Evolutionary conservation across 2,113 vertebrate species (phyloP).

Genomic region (Sarotherodon lohbergeri): DNA sequence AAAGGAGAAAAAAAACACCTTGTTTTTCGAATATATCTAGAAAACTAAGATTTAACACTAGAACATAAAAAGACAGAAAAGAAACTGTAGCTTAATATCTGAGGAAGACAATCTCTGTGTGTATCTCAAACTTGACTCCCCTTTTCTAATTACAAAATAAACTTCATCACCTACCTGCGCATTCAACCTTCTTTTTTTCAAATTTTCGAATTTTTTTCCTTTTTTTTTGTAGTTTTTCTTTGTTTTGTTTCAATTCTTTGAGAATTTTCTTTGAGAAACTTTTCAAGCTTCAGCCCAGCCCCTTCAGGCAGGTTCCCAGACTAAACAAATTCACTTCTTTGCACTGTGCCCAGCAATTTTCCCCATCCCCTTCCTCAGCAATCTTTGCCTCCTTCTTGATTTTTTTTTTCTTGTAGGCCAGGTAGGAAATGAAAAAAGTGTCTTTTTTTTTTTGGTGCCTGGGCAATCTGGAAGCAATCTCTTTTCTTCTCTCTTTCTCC

Average conservation of each 20-base stretch:
- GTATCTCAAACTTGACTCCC: constrained; percentile 74
- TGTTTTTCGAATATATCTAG: constrained; percentile 85
- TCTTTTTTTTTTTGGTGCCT: constrained; percentile 81
- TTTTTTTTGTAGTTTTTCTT: constrained; percentile 37
- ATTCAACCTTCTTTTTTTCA: constrained; percentile 73
- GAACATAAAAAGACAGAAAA: constrained; percentile 78
- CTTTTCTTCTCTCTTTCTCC: constrained; percentile 65
- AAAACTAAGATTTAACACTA: constrained; percentile 80
- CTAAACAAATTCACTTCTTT: constrained; percentile 75
- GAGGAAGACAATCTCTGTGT: constrained; percentile 85
- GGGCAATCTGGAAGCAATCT: constrained; percentile 93
- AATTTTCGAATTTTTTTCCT: constrained; percentile 51
- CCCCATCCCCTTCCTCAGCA: constrained; percentile 47
- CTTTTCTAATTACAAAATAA: constrained; percentile 76
- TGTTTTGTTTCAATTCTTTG: constrained; percentile 71
- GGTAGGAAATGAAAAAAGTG: constrained; percentile 85
- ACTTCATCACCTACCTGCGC: constrained; percentile 80
- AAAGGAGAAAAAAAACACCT: constrained; percentile 73
- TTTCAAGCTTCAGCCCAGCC: constrained; percentile 79
- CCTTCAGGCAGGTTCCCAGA: constrained; percentile 82
- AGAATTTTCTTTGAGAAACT: constrained; percentile 76
- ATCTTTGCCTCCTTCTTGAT: constrained; percentile 44
- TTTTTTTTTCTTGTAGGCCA: constrained; percentile 62
- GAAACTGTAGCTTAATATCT: constrained; percentile 88
- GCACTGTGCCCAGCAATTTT: constrained; percentile 82